Evolutionary conservation across 2,888 invertebrate genomes (phyloP), one percentile per base, ranked within the genome.

Genomic region (Athetis lepigone): DNA sequence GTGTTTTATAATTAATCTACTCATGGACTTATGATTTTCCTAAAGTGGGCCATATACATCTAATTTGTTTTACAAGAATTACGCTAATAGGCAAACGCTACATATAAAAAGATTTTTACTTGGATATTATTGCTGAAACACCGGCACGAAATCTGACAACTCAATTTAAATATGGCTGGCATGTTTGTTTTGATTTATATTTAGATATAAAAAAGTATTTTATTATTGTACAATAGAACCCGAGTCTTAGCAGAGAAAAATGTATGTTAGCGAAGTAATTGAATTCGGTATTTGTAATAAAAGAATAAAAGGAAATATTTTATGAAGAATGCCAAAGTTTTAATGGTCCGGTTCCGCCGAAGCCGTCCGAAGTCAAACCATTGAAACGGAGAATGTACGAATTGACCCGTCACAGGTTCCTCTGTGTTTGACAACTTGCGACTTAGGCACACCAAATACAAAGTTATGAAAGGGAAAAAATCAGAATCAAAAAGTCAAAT

Each of bases 1-100:
- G 60, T 63, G 70, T 9, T 63, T 69, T 13, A 29, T 63, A 69
- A 37, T 37, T 60, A 65, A 71, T 70, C 60, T 51, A 33, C 59
- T 60, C 50, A 70, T 6, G 42, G 76, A 37, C 60, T 69, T 59
- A 43, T 23, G 27, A 23, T 60, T 57, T 70, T 50, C 70, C 43
- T 55, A 16, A 63, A 75, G 43, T 51, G 57, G 46, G 50, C 29
- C 46, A 43, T 62, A 42, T 40, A 42, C 27, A 23, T 52, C 21
- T 18, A 50, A 50, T 60, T 56, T 65, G 55, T 66, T 33, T 45
- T 21, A 68, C 46, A 55, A 37, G n/a, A 23, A 45, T 27, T 29
- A 42, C 47, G 8, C 9, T 70, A 58, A 19, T 52, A 66, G 18
- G 58, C 36, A 43, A 58, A 58, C 16, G 36, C 37, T 23, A 29